These are phyloP conservation scores for Acanthopleura granulata DNA, from an alignment of 2,888 invertebrate species.

Conservation along the genomic window DNA sequence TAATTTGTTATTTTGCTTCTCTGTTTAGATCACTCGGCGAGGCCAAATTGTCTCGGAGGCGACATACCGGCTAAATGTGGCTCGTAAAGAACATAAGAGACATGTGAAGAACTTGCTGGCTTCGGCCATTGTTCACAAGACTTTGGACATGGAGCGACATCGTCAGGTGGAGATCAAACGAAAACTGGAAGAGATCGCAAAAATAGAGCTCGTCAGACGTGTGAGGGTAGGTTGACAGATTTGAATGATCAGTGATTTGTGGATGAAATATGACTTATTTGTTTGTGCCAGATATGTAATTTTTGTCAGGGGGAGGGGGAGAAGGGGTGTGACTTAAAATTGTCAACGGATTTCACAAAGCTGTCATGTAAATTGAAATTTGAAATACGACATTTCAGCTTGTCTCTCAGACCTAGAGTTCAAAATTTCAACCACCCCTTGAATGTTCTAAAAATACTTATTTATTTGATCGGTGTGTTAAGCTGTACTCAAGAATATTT, in stretches of 20 bases:
- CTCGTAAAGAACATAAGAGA: constrained; percentile 65
- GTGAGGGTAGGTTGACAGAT: constrained; percentile 58
- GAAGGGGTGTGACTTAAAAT: too few relatives aligned
- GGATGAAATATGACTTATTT: too few relatives aligned
- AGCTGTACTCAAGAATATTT: too few relatives aligned
- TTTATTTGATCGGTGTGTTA: too few relatives aligned
- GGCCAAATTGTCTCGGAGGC: constrained; percentile 66
- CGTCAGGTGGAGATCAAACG: constrained; percentile 63
- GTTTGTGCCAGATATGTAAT: too few relatives aligned
- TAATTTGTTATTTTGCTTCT: not conserved
- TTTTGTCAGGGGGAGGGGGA: too few relatives aligned
- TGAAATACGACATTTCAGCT: too few relatives aligned
- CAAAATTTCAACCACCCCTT: too few relatives aligned
- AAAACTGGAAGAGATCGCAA: constrained; percentile 68
- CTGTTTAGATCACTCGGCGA: constrained; percentile 54
- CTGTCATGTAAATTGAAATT: too few relatives aligned
- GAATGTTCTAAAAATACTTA: too few relatives aligned
- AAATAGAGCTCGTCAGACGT: constrained; percentile 66
- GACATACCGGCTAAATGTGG: constrained; percentile 64
- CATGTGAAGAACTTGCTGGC: constrained; percentile 69
- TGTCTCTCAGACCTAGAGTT: too few relatives aligned
- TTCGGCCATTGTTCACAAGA: constrained; percentile 69
- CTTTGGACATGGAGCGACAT: constrained; percentile 64
- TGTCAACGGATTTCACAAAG: too few relatives aligned
- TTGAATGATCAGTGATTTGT: not conserved